phyloP scores from a whole-genome alignment of 2,113 vertebrate genomes.

The Barnardius zonarius region DNA sequence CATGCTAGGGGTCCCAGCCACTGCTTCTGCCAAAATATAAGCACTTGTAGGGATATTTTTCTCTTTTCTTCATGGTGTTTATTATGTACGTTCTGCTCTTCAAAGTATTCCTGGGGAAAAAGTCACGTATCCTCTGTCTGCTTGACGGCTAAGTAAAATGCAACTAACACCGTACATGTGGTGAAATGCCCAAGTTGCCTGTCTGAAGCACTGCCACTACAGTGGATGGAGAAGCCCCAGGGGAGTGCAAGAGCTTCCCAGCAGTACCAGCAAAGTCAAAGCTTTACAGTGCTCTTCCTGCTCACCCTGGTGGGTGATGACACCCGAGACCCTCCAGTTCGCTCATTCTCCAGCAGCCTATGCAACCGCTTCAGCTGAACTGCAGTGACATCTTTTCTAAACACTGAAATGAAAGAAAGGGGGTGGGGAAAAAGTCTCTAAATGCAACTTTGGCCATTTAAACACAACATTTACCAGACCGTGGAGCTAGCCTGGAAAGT shows the following conservation, averaged over 20 bases:
- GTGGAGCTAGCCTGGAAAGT: slow-evolving; percentile 46
- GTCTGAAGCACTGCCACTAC: not conserved
- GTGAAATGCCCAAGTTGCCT: not conserved
- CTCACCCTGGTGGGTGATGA: not conserved
- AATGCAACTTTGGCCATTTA: slow-evolving; percentile 2
- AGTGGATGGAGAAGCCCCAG: not conserved
- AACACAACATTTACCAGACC: slow-evolving; percentile 33
- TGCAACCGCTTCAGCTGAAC: not conserved
- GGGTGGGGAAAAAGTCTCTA: not conserved
- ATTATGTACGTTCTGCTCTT: not conserved
- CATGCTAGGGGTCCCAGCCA: fast-evolving
- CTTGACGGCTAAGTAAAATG: not conserved
- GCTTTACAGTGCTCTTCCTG: not conserved
- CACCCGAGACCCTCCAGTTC: not conserved
- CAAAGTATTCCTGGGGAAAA: not conserved
- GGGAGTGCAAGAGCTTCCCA: not conserved
- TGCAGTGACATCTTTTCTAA: not conserved
- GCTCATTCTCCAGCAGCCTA: not conserved
- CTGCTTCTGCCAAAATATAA: not conserved
- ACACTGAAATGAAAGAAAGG: not conserved
- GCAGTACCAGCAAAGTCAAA: not conserved
- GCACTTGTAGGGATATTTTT: not conserved
- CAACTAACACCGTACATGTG: fast-evolving
- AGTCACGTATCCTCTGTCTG: not conserved
- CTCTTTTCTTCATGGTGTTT: not conserved